phyloP scores from a whole-genome alignment of 2,113 vertebrate genomes.

The Xiphorhynchus elegans region DNA sequence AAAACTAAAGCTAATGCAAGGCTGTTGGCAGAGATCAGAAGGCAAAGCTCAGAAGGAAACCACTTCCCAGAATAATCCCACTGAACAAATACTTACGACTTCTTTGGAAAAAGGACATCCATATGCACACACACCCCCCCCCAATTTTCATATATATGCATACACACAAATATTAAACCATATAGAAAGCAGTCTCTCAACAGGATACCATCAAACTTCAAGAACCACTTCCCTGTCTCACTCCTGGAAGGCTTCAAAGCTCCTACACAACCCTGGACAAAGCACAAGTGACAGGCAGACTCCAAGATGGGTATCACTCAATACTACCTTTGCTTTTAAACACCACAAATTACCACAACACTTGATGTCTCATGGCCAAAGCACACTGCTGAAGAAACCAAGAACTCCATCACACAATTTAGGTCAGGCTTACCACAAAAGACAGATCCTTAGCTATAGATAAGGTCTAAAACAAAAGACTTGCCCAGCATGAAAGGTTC shows the following conservation, averaged over 20 bases:
- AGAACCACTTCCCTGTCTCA: neutral
- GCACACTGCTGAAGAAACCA: neutral
- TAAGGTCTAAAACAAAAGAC: neutral
- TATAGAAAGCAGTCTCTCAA: neutral
- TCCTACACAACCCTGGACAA: neutral
- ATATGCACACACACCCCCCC: neutral
- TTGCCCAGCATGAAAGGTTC: neutral
- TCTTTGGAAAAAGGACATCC: neutral
- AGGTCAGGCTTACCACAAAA: neutral
- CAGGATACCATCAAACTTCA: neutral
- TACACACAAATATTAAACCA: neutral
- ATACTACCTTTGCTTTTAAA: neutral
- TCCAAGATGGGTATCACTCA: neutral
- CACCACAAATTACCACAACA: neutral
- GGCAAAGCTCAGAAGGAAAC: neutral
- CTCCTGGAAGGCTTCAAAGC: neutral
- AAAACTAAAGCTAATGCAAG: neutral
- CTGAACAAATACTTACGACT: neutral
- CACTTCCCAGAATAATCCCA: neutral
- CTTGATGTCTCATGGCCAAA: neutral
- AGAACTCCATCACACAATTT: neutral
- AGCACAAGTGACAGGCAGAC: neutral
- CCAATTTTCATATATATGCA: neutral
- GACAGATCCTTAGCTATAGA: neutral
- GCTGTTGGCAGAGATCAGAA: neutral